Conservation (phyloP, 2,797 vertebrate species). For the Ctenochaetus hawaiiensis region DNA sequence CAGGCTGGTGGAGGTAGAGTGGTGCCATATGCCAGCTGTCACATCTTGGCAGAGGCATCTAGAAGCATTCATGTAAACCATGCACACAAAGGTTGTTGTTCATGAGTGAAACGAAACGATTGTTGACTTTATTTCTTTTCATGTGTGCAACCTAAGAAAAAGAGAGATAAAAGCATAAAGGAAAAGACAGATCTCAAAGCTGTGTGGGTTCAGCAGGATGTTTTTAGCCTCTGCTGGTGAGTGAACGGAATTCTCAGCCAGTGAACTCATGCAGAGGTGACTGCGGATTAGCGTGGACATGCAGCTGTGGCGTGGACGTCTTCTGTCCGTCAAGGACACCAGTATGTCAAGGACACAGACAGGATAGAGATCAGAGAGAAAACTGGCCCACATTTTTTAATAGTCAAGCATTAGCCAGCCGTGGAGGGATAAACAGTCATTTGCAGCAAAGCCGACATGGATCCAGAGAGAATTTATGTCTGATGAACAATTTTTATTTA, state of each 20-base stretch:
- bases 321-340: constrained; percentile 50
- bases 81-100: constrained; percentile 18
- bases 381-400: constrained; percentile 32
- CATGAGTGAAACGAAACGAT: neutral
- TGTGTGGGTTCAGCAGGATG: constrained; percentile 13
- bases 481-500: constrained; percentile 46
- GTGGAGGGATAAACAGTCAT: constrained; percentile 37
- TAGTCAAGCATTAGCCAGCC: constrained; percentile 17
- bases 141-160: neutral
- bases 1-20: constrained; percentile 59
- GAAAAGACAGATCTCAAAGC: neutral
- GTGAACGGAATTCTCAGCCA: constrained; percentile 20
- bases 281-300: constrained; percentile 52
- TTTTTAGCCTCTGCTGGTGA: constrained; percentile 19
- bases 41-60: constrained; percentile 59
- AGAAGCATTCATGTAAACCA: constrained; percentile 21
- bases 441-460: constrained; percentile 40
- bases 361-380: constrained; percentile 33
- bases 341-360: constrained; percentile 32
- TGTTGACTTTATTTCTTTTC: neutral
- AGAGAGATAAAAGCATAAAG: neutral
- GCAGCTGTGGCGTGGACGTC: constrained; percentile 31
- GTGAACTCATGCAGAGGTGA: constrained; percentile 43
- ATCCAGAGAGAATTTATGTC: constrained; percentile 43
- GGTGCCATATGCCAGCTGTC: constrained; percentile 75